These are phyloP conservation scores for Marronus borbonicus DNA, from an alignment of 2,888 invertebrate species.

Conservation along the genomic window DNA sequence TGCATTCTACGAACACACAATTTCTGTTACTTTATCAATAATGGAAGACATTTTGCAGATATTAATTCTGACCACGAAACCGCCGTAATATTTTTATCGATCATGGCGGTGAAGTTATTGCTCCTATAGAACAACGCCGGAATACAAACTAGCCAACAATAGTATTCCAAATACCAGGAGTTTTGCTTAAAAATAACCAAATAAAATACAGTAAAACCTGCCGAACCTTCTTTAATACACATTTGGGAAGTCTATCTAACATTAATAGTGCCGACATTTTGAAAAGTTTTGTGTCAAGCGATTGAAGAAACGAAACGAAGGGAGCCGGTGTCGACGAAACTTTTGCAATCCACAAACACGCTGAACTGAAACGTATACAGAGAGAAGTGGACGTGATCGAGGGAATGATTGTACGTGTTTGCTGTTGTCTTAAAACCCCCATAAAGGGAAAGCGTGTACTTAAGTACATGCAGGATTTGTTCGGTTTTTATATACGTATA, in stretches of 20 bases:
- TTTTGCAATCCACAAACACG: constrained; percentile 40
- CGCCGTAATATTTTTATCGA: constrained; percentile 50
- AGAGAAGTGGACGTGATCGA: constrained; percentile 34
- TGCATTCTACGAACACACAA: not conserved
- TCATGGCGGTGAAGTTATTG: constrained; percentile 46
- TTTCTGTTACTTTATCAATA: constrained; percentile 30
- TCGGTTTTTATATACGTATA: too few species aligned
- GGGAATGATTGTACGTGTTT: constrained; percentile 8
- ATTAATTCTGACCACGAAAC: constrained; percentile 48
- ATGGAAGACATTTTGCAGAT: constrained; percentile 20
- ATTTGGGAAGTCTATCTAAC: constrained; percentile 32
- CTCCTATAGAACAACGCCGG: constrained; percentile 40
- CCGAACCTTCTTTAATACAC: constrained; percentile 35
- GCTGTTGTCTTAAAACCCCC: constrained; percentile 3
- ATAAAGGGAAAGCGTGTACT: not conserved
- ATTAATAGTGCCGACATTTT: constrained; percentile 26
- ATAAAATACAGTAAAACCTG: constrained; percentile 23
- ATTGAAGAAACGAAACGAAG: constrained; percentile 33
- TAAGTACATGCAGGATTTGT: too few species aligned
- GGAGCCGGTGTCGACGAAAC: constrained; percentile 25
- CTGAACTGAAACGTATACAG: constrained; percentile 25
- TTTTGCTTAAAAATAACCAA: constrained; percentile 42
- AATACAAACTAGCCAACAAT: constrained; percentile 43
- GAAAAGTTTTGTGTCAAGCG: constrained; percentile 39
- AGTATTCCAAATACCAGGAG: constrained; percentile 35